Percentiles rank a stretch among this genome's conserved stretches.
phyloP scores from a whole-genome alignment of 1,140 invertebrate genomes.

The Ruditapes philippinarum region DNA sequence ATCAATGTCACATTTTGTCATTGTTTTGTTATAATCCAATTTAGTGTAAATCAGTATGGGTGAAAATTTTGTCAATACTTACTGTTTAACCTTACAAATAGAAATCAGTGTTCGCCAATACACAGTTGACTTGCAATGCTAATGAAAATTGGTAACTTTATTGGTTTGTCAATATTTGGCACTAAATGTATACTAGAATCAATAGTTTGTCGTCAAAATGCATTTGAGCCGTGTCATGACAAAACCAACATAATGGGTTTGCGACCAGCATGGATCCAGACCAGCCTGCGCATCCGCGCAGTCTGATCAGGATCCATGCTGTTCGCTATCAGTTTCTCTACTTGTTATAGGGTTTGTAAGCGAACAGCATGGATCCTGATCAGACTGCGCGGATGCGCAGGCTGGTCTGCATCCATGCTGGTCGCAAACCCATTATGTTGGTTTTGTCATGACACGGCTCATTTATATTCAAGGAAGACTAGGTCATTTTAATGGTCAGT shows the following conservation, averaged over 20 bases:
- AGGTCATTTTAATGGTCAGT: background rate
- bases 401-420: no score
- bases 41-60: background rate
- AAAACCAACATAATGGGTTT: no score
- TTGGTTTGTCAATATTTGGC: conserved; percentile 41
- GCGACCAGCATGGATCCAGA: no score
- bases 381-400: no score
- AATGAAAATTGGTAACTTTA: conserved; percentile 38
- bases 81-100: conserved; percentile 36
- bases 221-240: no score
- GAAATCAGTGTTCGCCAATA: conserved; percentile 8
- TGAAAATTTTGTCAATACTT: conserved; percentile 53
- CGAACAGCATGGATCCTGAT: no score
- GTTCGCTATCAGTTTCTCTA: no score
- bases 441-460: no score
- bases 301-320: no score
- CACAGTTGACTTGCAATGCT: background rate
- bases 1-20: conserved; percentile 7
- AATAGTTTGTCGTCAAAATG: conserved; percentile 33
- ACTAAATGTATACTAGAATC: background rate
- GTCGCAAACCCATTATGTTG: no score
- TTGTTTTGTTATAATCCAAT: conserved; percentile 2
- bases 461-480: background rate
- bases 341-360: no score
- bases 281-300: no score